Evolutionary conservation across 2,888 invertebrate genomes (phyloP), one percentile per base, ranked within the genome.

Genomic region (Thelaira solivaga): DNA sequence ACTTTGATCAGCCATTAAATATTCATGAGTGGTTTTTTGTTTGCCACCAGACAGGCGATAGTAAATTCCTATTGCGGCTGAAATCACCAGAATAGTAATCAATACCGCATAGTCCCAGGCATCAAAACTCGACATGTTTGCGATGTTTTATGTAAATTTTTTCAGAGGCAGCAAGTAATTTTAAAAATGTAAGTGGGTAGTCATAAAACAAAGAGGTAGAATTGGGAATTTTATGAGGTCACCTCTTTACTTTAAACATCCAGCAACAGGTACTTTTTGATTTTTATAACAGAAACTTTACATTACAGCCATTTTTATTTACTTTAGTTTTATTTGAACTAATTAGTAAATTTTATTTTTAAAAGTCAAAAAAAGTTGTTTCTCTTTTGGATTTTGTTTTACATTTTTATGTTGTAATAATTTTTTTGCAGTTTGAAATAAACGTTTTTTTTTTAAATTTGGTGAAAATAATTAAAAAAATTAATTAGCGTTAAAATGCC

Each of bases 1-100:
- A 82, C 93, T 95, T 80, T 93, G 92, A 85, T 96, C 93, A 0
- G 96, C 97, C 81, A 95, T 89, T 67, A 97, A 91, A 85, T 96
- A 97, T 89, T 97, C 97, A 93, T 95, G 92, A 61, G 94, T 93
- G 2, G 96, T 96, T 90, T 93, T 94, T 86, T 97, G 96, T 86
- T 92, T 93, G 8, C 96, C 96, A 31, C 97, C 97, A 34, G 95
- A 95, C 85, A 96, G 94, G 82, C 96, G 91, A 86, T 95, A 96
- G 85, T 96, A 97, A 43, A 97, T 86, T 8, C 97, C 97, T 81
- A 97, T 96, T 2, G 90, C 89, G 0, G 95, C 91, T 0, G 96
- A 97, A 26, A 93, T 91, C 13, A 91, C 77, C 83, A 96, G 91
- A 80, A 95, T 94, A 10, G 91, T 85, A 11, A 89, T 91, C 89